These are phyloP conservation scores for Mionectes macconnelli DNA, from an alignment of 2,113 vertebrate species.

Conservation along the genomic window DNA sequence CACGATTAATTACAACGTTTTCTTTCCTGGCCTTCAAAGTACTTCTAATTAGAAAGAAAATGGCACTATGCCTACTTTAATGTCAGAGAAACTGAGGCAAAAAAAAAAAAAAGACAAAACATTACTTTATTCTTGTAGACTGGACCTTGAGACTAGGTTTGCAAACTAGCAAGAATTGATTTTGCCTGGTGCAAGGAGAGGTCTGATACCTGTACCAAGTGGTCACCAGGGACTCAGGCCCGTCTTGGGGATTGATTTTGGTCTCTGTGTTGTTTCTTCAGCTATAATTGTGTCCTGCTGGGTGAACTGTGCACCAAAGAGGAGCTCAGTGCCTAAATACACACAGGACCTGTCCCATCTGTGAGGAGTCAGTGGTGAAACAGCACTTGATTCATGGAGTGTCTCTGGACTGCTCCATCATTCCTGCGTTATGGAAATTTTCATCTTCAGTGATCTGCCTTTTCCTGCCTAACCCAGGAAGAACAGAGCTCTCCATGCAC, in stretches of 20 bases:
- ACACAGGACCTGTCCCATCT: fast-evolving
- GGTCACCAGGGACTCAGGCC: not conserved
- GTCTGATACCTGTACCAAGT: not conserved
- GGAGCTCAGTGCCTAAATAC: not conserved
- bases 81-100: not conserved
- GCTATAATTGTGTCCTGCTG: not conserved
- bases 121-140: not conserved
- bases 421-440: not conserved
- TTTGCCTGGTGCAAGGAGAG: not conserved
- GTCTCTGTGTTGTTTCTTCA: not conserved
- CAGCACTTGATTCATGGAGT: not conserved
- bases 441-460: not conserved
- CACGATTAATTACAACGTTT: not conserved
- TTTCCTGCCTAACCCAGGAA: not conserved
- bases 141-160: not conserved
- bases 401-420: not conserved
- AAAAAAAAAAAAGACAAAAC: not conserved
- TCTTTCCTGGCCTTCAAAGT: not conserved
- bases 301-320: not conserved
- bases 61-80: not conserved
- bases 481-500: not conserved
- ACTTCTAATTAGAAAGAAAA: not conserved
- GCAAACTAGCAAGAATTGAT: not conserved
- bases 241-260: not conserved
- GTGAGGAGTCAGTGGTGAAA: not conserved